phyloP scores from a whole-genome alignment of 2,888 invertebrate species.

The Pterostichus madidus region DNA sequence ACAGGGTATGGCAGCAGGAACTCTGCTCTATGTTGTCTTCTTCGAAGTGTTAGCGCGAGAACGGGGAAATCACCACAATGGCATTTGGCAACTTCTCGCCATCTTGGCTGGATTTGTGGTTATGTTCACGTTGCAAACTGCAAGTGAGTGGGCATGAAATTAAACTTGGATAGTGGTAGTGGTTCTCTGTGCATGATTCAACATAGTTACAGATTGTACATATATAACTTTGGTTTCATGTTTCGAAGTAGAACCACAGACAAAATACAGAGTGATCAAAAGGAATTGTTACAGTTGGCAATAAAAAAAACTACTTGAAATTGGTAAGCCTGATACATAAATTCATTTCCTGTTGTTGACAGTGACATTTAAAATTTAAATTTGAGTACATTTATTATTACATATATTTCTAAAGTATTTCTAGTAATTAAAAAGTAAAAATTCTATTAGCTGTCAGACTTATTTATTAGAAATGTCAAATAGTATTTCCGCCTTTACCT shows the following conservation, averaged over 20 bases:
- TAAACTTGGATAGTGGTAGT: constrained; percentile 2
- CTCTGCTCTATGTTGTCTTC: constrained; percentile 89
- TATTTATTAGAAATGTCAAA: too few species aligned
- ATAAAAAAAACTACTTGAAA: too few species aligned
- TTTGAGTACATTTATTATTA: too few species aligned
- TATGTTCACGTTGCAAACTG: constrained; percentile 79
- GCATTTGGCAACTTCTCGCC: constrained; percentile 80
- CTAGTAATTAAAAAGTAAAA: too few species aligned
- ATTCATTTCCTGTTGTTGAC: too few species aligned
- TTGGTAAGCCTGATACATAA: too few species aligned
- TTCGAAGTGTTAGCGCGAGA: constrained; percentile 90
- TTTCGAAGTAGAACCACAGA: not conserved
- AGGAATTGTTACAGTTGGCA: too few species aligned
- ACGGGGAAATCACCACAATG: constrained; percentile 80
- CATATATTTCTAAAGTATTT: too few species aligned
- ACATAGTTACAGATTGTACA: constrained; percentile 9
- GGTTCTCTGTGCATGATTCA: constrained; percentile 3
- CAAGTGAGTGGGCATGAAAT: constrained; percentile 73
- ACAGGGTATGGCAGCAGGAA: constrained; percentile 89
- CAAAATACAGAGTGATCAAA: too few species aligned
- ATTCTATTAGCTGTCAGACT: too few species aligned
- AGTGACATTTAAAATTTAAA: too few species aligned
- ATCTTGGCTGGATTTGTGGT: constrained; percentile 80
- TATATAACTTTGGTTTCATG: not conserved
- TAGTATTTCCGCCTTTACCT: too few species aligned